Percentiles rank a stretch among this genome's conserved stretches.
These are phyloP conservation scores for Penaeus indicus DNA, from an alignment of 1,140 invertebrate genomes.

Conservation along the genomic window DNA sequence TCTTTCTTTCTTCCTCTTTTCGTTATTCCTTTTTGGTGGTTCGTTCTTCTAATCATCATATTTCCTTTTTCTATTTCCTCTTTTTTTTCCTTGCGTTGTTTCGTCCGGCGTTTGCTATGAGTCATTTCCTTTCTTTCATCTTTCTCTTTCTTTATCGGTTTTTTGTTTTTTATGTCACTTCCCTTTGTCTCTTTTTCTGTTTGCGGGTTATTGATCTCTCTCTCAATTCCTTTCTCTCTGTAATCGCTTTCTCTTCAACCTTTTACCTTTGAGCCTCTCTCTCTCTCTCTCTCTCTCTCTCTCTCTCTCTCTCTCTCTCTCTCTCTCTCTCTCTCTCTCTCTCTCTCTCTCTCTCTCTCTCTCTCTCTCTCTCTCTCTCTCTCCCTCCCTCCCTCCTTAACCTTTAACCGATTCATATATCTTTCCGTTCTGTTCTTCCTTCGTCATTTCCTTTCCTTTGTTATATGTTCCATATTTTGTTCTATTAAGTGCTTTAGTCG, in stretches of 20 bases:
- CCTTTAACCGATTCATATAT: neutral
- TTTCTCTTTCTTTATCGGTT: neutral
- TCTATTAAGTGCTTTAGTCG: neutral
- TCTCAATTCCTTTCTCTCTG: neutral
- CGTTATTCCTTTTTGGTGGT: neutral
- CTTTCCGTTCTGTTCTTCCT: neutral
- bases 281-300: neutral
- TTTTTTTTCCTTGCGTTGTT: neutral
- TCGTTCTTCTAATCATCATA: neutral
- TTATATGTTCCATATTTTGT: neutral
- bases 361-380: neutral
- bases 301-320: neutral
- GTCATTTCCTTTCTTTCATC: neutral
- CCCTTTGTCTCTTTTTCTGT: neutral
- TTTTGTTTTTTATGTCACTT: neutral
- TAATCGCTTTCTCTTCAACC: neutral
- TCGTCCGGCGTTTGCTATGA: no score
- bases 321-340: neutral
- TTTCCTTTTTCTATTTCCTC: neutral
- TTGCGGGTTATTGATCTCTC: neutral
- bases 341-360: neutral
- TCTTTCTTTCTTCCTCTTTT: neutral
- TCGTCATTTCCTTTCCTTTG: neutral
- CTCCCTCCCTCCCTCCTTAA: neutral
- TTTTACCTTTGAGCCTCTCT: neutral